Percentiles rank a stretch among this genome's conserved stretches.
These are phyloP conservation scores for Papilio glaucus DNA, from an alignment of 1,140 invertebrate genomes.

Conservation along the genomic window DNA sequence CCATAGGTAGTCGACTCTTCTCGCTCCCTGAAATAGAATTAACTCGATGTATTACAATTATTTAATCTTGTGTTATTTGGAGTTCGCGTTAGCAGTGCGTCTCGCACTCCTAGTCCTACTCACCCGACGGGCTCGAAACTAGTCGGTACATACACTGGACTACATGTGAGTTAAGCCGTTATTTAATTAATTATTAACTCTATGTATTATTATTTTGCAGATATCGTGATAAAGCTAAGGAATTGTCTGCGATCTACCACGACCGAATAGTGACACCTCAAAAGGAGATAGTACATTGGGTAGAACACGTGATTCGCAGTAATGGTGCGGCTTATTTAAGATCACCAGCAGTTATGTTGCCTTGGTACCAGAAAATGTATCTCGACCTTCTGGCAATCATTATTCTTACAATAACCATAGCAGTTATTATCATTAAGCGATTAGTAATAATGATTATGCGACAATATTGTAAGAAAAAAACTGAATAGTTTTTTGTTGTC, in stretches of 20 bases:
- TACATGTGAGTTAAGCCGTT: no score
- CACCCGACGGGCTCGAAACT: no score
- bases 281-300: constrained; percentile 53
- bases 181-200: no score
- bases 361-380: constrained; percentile 55
- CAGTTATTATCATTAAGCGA: neutral
- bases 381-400: constrained; percentile 44
- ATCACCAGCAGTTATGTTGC: constrained; percentile 74
- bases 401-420: neutral
- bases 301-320: constrained; percentile 54
- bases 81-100: no score
- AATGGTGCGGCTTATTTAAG: constrained; percentile 77
- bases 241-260: constrained; percentile 49
- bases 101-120: no score
- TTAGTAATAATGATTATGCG: neutral
- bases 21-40: no score
- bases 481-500: neutral
- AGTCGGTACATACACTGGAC: no score
- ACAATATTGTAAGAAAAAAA: constrained; percentile 21
- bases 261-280: constrained; percentile 44
- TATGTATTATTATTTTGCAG: constrained; percentile 35
- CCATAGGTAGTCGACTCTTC: no score
- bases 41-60: no score
- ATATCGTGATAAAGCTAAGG: constrained; percentile 42
- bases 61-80: no score